Evolutionary conservation across 2,888 invertebrate genomes (phyloP), one percentile per base, ranked within the genome.

Genomic region (Suillia variegata): DNA sequence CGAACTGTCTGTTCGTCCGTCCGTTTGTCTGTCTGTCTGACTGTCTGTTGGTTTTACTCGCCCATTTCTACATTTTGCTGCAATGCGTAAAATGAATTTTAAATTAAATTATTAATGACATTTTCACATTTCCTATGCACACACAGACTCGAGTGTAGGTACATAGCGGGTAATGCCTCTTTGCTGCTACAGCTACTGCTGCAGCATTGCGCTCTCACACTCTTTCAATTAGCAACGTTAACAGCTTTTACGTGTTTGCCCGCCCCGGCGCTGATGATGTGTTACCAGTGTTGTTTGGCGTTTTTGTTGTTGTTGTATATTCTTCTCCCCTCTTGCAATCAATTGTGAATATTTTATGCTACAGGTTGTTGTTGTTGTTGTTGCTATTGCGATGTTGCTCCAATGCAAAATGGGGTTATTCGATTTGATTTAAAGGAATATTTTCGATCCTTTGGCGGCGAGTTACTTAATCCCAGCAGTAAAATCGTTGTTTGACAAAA

Each of bases 21-120:
- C 34, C 24, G 31, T 56, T 17, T n/a, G 33, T 54, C 33, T 13
- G 38, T 24, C 26, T 38, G 42, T 56, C 31, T 21, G 31, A 31
- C 31, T 6, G 6, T 31, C 21, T 34, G 20, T 34, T 3, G 4
- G 4, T 26, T 18, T n/a, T n/a, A n/a, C n/a, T n/a, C n/a, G n/a
- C n/a, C n/a, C 4, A 3, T 45, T 45, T 20, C 5, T 13, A 45
- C 45, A 18, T 18, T 52, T 22, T 53, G 49, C 51, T 56, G 59
- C 59, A 60, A 34, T 63, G 63, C 63, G 63, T 56, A 61, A 49
- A 55, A 58, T 58, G 58, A 17, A 53, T 63, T 63, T 61, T 59
- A 54, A 58, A 61, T 63, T 51, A 61, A 61, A 59, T 63, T 61
- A 63, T 63, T 63, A 54, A 61, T 63, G 58, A 63, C 63, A 61